phyloP scores from a whole-genome alignment of 1,140 invertebrate species.

The Cheumatopsyche charites region DNA sequence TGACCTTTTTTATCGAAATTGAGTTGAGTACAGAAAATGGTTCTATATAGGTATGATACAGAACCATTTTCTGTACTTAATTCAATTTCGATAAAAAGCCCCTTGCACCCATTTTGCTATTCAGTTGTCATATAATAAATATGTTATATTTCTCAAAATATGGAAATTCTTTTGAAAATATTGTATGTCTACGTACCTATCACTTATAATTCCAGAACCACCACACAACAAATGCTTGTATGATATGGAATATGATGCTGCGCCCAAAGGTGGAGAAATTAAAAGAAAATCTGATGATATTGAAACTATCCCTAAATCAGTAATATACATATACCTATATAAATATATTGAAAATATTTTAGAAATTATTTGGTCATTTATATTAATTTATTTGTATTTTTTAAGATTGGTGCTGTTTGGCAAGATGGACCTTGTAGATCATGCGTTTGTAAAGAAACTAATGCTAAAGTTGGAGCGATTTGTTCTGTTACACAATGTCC shows the following conservation, averaged over 20 bases:
- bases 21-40: no score
- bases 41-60: no score
- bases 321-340: slow-evolving; percentile 51
- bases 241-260: slow-evolving; percentile 62
- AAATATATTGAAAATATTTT: not conserved
- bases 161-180: no score
- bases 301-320: slow-evolving; percentile 59
- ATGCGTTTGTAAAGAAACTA: slow-evolving; percentile 63
- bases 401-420: slow-evolving; percentile 66
- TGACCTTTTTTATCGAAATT: no score
- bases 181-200: not conserved
- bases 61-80: no score
- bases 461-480: slow-evolving; percentile 46
- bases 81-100: no score
- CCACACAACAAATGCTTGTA: slow-evolving; percentile 75
- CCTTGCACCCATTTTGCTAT: no score
- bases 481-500: slow-evolving; percentile 60
- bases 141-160: no score
- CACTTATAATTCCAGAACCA: slow-evolving; percentile 61
- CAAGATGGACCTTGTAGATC: slow-evolving; percentile 70
- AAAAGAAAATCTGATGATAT: slow-evolving; percentile 50
- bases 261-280: slow-evolving; percentile 62
- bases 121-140: no score
- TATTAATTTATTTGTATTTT: not conserved
- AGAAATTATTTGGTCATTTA: not conserved